Conservation (phyloP, 2,888 invertebrate genomes). For the Graphium colonna region DNA sequence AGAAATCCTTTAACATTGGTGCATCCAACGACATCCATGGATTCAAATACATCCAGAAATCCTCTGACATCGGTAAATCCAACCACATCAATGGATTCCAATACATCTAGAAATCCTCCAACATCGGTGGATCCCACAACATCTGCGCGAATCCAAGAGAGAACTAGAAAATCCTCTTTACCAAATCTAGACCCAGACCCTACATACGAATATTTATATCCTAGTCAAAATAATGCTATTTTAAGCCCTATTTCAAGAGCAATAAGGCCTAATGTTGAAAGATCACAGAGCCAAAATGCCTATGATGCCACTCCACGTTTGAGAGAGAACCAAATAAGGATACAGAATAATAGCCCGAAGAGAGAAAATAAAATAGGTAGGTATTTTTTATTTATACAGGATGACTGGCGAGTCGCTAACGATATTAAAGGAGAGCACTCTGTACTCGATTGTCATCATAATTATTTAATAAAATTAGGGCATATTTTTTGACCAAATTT, state of each 20-base stretch:
- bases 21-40: too few relatives aligned
- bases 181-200: constrained; percentile 63
- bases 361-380: constrained; percentile 56
- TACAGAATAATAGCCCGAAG: constrained; percentile 50
- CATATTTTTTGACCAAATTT: too few relatives aligned
- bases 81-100: too few relatives aligned
- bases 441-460: too few relatives aligned
- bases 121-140: not conserved
- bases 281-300: constrained; percentile 62
- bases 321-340: constrained; percentile 41
- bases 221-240: constrained; percentile 38
- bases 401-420: too few relatives aligned
- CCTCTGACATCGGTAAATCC: too few relatives aligned
- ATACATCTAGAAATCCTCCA: too few relatives aligned
- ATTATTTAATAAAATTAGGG: too few relatives aligned
- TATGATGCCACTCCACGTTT: constrained; percentile 47
- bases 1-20: too few relatives aligned
- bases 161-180: constrained; percentile 56
- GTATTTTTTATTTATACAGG: constrained; percentile 23
- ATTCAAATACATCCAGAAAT: too few relatives aligned
- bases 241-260: constrained; percentile 35
- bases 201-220: constrained; percentile 61
- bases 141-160: constrained; percentile 12
- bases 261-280: constrained; percentile 48
- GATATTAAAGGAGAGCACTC: too few relatives aligned